A percentile compares a stretch with the other conserved stretches of the same genome.
Evolutionary conservation across 2,113 vertebrate species (phyloP).

Genomic region (Ptychochromis oligacanthus): DNA sequence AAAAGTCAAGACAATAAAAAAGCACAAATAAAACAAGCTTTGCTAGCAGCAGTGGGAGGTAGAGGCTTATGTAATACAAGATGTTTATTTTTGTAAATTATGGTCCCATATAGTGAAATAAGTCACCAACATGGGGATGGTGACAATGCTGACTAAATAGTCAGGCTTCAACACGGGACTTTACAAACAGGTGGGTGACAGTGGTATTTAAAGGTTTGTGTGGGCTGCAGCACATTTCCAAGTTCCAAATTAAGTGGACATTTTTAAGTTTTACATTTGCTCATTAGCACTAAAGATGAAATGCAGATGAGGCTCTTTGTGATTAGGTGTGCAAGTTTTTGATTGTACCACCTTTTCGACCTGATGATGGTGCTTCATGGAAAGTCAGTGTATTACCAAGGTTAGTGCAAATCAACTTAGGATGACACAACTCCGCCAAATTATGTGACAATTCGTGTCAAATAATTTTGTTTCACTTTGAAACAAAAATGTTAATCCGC

Average conservation of each 20-base stretch:
- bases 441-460: not conserved
- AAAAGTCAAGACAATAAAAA: not conserved
- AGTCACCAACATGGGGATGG: not conserved
- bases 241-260: not conserved
- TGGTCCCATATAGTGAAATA: not conserved
- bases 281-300: not conserved
- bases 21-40: not conserved
- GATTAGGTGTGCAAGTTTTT: not conserved
- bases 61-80: not conserved
- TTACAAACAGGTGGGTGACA: not conserved
- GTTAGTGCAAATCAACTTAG: not conserved
- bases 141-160: not conserved
- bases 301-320: not conserved
- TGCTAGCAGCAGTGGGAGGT: not conserved
- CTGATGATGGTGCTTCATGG: not conserved
- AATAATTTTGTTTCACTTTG: not conserved
- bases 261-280: not conserved
- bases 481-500: not conserved
- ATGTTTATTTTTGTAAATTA: not conserved
- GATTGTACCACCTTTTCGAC: not conserved
- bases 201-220: not conserved
- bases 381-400: not conserved
- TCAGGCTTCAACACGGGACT: not conserved
- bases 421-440: too few relatives aligned
- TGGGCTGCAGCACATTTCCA: not conserved